Conservation (phyloP, 2,888 invertebrate genomes). For the Rhogogaster chlorosoma region DNA sequence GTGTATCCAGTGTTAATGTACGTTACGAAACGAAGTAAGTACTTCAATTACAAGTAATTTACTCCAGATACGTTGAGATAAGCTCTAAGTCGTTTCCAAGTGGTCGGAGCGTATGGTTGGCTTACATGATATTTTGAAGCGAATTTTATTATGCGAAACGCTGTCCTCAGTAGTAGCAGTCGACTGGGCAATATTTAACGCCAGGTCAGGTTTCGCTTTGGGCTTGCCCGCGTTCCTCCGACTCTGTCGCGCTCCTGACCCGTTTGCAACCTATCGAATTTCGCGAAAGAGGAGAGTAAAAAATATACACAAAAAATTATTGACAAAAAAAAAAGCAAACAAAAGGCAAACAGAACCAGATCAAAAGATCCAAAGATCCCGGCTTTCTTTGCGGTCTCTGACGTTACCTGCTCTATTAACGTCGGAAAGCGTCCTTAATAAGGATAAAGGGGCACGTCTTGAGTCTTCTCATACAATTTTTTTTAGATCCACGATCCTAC, state of each 20-base stretch:
- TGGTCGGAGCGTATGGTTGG: conserved; percentile 14
- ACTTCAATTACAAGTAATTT: conserved; percentile 26
- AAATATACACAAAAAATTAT: not conserved
- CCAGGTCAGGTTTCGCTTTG: conserved; percentile 43
- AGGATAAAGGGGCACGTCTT: not conserved
- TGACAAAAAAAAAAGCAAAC: not conserved
- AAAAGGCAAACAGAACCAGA: not conserved
- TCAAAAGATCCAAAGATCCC: conserved; percentile 17
- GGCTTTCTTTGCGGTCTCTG: conserved; percentile 35
- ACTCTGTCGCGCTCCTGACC: conserved; percentile 44
- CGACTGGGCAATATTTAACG: conserved; percentile 45
- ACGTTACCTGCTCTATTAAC: conserved; percentile 36
- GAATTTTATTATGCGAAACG: conserved; percentile 36
- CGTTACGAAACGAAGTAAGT: not conserved
- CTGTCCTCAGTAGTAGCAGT: conserved; percentile 20
- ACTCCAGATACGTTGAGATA: not conserved
- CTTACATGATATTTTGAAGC: conserved; percentile 27
- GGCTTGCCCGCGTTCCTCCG: conserved; percentile 27
- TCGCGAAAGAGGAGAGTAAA: conserved; percentile 23
- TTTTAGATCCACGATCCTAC: not conserved
- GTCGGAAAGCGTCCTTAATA: not conserved
- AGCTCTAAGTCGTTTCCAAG: conserved; percentile 18
- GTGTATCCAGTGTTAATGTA: not conserved
- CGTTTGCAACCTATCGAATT: conserved; percentile 41
- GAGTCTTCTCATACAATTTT: not conserved